Evolutionary conservation across 1,140 invertebrate genomes (phyloP), one percentile per base, ranked within the genome.

Genomic region (Cotesia vestalis): DNA sequence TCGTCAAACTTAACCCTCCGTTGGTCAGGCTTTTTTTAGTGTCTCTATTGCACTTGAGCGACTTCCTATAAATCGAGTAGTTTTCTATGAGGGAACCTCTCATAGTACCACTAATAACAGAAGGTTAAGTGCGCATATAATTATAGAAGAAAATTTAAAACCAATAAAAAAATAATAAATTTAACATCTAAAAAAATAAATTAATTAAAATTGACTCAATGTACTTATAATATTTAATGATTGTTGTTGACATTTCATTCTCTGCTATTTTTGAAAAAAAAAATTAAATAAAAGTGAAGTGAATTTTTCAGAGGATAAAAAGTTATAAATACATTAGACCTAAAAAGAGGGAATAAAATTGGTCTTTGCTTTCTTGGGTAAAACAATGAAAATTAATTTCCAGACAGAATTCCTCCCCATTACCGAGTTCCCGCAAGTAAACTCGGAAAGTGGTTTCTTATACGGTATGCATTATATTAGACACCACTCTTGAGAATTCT

Each of bases 361-460:
- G 4, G 9, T 59, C 5, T 59, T 20, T 8, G 9, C 17, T 27
- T 27, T 20, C 8, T 59, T 59, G 9, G 27, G 36, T 40, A 40
- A 51, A 17, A 51, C 35, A 66, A 52, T n/a, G 34, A 51, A 66
- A 66, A 66, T 66, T 66, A 38, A 66, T 17, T 66, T 66, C 17
- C 17, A 52, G 14, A 5, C 46, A 8, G 34, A 51, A 66, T 66
- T 66, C 63, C 46, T 51, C 17, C 14, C 40, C 20, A 52, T 66
- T 51, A 46, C 46, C 38, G 14, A 59, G n/a, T 64, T 66, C 17
- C 40, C 40, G 14, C 34, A 27, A 59, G 57, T 8, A 6, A 27
- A 34, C 14, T 59, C 57, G n/a, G 8, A 27, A 20, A 27, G 20
- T 59, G 57, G 57, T 20, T 59, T 59, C 17, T 59, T 20, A 8